Evolutionary conservation across 2,888 invertebrate genomes (phyloP), one percentile per base, ranked within the genome.

Genomic region (Drosophila cracens): DNA sequence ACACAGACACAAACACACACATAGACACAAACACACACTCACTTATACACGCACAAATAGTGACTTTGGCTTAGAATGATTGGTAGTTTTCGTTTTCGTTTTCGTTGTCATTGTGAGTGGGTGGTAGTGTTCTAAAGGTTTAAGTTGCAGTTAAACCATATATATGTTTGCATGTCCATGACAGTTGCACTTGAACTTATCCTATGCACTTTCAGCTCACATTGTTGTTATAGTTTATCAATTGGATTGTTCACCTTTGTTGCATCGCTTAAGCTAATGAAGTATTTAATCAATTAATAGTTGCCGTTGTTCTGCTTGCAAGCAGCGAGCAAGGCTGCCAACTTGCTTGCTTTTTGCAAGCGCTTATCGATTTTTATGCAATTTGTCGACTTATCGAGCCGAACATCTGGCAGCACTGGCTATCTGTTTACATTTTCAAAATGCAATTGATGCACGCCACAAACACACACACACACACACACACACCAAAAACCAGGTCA

Each of bases 241-340:
- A 43, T 36, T 43, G 56, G 25, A 43, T 43, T 38, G 16, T 34
- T 49, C 49, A 25, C 46, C 34, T 62, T 65, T 72, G 52, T 57
- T 72, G 52, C 49, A 59, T 61, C 63, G 25, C 51, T 72, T 51
- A 63, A 59, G 38, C 60, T 72, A 57, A 65, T 72, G 65, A 74
- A 52, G 71, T 72, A 79, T 78, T 79, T 76, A 79, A 79, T 79
- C 79, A 79, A 79, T 79, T 79, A 76, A 79, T 79, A 76, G 73
- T 76, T 71, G 79, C 75, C 78, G 78, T 78, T 78, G 78, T 75
- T 74, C 70, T 70, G 76, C 59, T 74, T 66, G 51, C 48, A 49
- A 25, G 59, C 74, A 36, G 54, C 69, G 33, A 62, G 29, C 27
- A 27, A 38, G n/a, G 13, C 75, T 77, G 77, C 77, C 77, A 77